Evolutionary conservation across 2,113 vertebrate genomes (phyloP).

Genomic region (Grallaria varia): DNA sequence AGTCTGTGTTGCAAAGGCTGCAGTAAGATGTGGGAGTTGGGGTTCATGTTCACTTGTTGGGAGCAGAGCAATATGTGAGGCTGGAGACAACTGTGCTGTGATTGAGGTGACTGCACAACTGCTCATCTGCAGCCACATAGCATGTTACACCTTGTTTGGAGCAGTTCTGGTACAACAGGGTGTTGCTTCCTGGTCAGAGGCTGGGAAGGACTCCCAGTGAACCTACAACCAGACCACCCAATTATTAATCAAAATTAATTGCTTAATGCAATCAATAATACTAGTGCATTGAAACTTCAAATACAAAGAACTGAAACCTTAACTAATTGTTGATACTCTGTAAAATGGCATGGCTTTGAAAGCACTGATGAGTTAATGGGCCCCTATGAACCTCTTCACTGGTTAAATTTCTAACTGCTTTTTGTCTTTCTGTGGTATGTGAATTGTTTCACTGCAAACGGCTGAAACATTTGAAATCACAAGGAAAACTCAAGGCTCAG

Average conservation of each 20-base stretch:
- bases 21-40: rapidly evolving
- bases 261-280: neutral
- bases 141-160: rapidly evolving
- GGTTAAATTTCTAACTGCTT: neutral
- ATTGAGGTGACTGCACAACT: rapidly evolving
- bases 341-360: neutral
- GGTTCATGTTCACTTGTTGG: rapidly evolving
- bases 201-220: neutral
- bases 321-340: neutral
- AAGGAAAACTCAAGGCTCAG: rapidly evolving
- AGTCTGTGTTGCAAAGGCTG: neutral
- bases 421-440: neutral
- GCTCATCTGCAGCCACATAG: neutral
- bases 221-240: neutral
- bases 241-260: neutral
- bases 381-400: neutral
- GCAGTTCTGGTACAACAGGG: neutral
- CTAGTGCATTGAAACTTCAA: neutral
- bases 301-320: neutral
- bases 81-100: neutral
- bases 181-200: neutral
- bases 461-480: neutral
- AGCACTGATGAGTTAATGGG: neutral
- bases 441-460: neutral
- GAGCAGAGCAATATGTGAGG: neutral